Base-by-base conservation (phyloP, 2,888 invertebrate species). In the Morpho helenor region DNA sequence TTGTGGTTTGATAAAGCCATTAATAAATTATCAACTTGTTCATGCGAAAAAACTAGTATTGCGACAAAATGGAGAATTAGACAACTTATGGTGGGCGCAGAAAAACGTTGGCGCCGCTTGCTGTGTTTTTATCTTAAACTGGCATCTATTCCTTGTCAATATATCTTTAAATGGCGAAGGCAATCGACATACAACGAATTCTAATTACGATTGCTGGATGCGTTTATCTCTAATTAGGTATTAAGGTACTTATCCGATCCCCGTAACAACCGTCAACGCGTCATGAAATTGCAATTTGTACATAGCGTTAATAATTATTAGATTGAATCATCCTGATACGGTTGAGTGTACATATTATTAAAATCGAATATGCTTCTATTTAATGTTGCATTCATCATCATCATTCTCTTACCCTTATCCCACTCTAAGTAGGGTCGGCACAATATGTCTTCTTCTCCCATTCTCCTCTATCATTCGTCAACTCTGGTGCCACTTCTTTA, bases 181-280 rank as follows among this genome's bases (percentile, higher is more conserved):
- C 54, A 64, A 59, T 58, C 62, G 52, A 61, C 62, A 47, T 57
- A 42, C 52, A 60, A 50, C 56, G 61, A 65, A 66, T 64, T 58
- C 61, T 66, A 66, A 66, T 66, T 61, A 60, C 51, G n/a, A 49
- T 56, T 44, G 56, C 46, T 61, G 56, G 61, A 59, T 61, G 58
- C 55, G 58, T 61, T 58, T 58, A 61, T 61, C 52, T 52, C 56
- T 61, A 58, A 61, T 61, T 61, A 61, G 58, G 44, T 55, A 52
- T 58, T 58, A 61, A 61, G 61, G 52, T 52, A 39, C 39, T 7
- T 40, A 46, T 46, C 40, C 52, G 16, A 52, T 46, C 16, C 8
- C 7, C 41, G 39, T 47, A 51, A 31, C 31, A 31, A 31, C 31
- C 31, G 31, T 31, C 31, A 31, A 31, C 31, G 31, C 31, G 31